phyloP scores from a whole-genome alignment of 2,113 vertebrate species.

The Tenebrosternarchus preto region DNA sequence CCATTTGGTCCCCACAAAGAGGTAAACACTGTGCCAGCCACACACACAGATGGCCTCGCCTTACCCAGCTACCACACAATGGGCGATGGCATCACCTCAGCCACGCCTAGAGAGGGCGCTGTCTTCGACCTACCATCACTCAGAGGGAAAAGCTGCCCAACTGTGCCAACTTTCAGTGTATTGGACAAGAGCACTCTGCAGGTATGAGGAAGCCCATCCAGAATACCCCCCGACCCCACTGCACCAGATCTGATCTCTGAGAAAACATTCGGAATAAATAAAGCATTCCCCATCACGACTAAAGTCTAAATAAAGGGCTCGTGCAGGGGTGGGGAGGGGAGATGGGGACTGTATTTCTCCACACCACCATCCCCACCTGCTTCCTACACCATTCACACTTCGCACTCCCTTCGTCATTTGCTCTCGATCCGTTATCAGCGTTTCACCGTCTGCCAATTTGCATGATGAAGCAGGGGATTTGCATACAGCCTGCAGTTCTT shows the following conservation, averaged over 20 bases:
- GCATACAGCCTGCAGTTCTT: neutral
- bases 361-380: neutral
- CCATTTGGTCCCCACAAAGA: neutral
- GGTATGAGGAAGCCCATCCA: slow-evolving; percentile 22
- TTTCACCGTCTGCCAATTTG: slow-evolving; percentile 33
- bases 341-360: neutral
- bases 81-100: slow-evolving; percentile 36
- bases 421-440: slow-evolving; percentile 25
- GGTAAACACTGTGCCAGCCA: neutral
- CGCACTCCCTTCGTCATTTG: neutral
- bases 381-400: neutral
- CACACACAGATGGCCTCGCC: slow-evolving; percentile 4
- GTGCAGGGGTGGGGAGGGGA: no score
- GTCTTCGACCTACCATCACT: slow-evolving; percentile 29
- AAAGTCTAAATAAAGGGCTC: neutral
- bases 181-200: neutral
- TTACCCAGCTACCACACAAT: slow-evolving; percentile 2
- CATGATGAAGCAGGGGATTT: slow-evolving; percentile 11
- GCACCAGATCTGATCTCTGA: no score
- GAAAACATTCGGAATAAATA: slow-evolving; percentile 26
- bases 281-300: neutral
- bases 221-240: slow-evolving; percentile 34
- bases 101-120: neutral
- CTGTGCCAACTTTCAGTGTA: no score
- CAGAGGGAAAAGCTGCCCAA: slow-evolving; percentile 3